Evolutionary conservation across 2,888 invertebrate genomes (phyloP).

Genomic region (Drosophila meridionalis): DNA sequence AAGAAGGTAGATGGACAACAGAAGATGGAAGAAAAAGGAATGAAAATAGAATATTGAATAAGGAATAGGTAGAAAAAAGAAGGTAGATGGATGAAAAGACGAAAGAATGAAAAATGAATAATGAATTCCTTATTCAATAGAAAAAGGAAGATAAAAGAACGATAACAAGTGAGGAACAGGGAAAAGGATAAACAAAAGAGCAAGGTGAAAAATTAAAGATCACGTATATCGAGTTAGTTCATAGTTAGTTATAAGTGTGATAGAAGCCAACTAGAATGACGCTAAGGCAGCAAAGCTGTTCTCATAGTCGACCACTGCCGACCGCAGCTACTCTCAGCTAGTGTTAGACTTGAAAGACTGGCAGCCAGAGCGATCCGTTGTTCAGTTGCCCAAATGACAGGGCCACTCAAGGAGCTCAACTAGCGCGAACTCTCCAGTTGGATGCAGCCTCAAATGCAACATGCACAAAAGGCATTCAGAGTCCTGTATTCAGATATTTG

Average conservation of each 20-base stretch:
- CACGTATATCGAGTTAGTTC: neutral
- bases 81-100: too few relatives aligned
- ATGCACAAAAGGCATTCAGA: neutral
- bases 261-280: neutral
- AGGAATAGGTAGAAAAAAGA: too few relatives aligned
- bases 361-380: neutral
- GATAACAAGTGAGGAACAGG: too few relatives aligned
- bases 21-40: neutral
- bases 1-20: neutral
- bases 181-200: too few relatives aligned
- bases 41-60: too few relatives aligned
- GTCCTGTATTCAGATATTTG: constrained; percentile 1
- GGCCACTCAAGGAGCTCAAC: constrained; percentile 7
- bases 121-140: too few relatives aligned
- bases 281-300: neutral
- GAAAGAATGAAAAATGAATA: too few relatives aligned
- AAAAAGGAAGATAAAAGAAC: too few relatives aligned
- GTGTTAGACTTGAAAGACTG: neutral
- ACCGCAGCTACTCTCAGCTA: neutral
- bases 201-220: neutral
- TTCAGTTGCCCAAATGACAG: constrained; percentile 10
- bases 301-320: neutral
- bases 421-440: neutral
- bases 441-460: neutral
- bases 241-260: neutral